Percentiles rank a stretch among this genome's conserved stretches.
Evolutionary conservation across 2,888 invertebrate species (phyloP).

Genomic region (Brachyptera putata): DNA sequence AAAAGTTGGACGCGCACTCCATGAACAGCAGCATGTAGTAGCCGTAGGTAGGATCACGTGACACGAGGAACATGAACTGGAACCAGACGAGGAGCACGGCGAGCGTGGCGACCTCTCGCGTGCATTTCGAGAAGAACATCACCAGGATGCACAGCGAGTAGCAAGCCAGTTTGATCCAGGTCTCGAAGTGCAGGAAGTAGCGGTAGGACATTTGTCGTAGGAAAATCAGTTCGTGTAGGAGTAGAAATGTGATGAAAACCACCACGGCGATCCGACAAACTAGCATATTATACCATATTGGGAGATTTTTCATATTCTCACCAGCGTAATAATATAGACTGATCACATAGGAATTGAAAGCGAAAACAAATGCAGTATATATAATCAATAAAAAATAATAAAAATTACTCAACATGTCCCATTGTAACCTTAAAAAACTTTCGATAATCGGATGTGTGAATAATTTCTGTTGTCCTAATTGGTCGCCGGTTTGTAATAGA

Average conservation of each 20-base stretch:
- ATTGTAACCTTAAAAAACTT: not conserved
- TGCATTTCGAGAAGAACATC: not conserved
- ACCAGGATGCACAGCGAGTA: not conserved
- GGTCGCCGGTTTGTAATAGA: not conserved
- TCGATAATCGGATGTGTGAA: not conserved
- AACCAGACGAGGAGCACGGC: not conserved
- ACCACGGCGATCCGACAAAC: not conserved
- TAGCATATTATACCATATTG: not conserved
- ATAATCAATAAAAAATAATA: not conserved
- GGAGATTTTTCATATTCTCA: not conserved
- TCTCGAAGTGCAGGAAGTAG: not conserved
- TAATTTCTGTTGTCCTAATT: not conserved
- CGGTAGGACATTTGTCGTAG: not conserved
- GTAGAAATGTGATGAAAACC: not conserved
- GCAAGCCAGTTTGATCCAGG: not conserved
- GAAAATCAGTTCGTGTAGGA: not conserved
- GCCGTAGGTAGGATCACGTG: not conserved
- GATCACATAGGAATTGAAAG: not conserved
- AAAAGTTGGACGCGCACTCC: not conserved
- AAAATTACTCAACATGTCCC: not conserved
- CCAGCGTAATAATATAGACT: not conserved
- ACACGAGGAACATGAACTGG: not conserved
- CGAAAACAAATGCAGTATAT: not conserved
- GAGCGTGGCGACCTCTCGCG: not conserved
- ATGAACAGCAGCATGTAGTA: slow-evolving; percentile 8